Conservation (phyloP, 2,888 invertebrate genomes). For the Archips xylosteana region DNA sequence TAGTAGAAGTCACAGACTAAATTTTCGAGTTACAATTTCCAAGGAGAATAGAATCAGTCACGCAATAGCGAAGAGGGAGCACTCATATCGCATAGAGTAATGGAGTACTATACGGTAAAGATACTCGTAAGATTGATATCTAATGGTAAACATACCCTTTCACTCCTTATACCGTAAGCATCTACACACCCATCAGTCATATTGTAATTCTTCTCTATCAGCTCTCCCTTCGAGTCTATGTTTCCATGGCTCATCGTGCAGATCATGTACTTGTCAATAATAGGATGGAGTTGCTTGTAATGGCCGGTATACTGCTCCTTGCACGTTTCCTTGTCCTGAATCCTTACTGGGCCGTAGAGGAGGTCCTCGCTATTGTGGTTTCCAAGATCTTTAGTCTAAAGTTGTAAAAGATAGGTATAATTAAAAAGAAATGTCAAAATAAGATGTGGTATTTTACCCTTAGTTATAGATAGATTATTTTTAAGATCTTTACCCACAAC, state of each 20-base stretch:
- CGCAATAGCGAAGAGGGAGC: too few species aligned
- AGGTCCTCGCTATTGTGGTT: neutral
- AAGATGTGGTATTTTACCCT: too few species aligned
- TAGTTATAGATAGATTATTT: too few species aligned
- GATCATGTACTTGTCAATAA: slow-evolving; percentile 60
- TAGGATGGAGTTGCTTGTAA: slow-evolving; percentile 42
- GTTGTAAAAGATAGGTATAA: neutral
- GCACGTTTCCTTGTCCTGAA: slow-evolving; percentile 52
- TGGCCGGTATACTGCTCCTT: slow-evolving; percentile 46
- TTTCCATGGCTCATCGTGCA: slow-evolving; percentile 53
- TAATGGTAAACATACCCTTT: neutral
- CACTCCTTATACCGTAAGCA: neutral
- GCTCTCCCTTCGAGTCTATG: slow-evolving; percentile 45
- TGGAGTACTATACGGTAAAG: too few species aligned
- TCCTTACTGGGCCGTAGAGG: slow-evolving; percentile 30
- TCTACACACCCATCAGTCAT: neutral
- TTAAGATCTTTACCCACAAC: too few species aligned
- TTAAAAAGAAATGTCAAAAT: too few species aligned
- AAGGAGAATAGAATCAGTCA: too few species aligned
- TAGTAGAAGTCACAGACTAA: too few species aligned
- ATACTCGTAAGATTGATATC: too few species aligned
- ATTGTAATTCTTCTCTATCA: slow-evolving; percentile 15
- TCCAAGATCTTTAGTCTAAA: neutral
- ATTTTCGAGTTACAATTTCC: too few species aligned
- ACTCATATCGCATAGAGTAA: too few species aligned